Conservation (phyloP, 2,797 vertebrate genomes). For the Sebastes goodei region DNA sequence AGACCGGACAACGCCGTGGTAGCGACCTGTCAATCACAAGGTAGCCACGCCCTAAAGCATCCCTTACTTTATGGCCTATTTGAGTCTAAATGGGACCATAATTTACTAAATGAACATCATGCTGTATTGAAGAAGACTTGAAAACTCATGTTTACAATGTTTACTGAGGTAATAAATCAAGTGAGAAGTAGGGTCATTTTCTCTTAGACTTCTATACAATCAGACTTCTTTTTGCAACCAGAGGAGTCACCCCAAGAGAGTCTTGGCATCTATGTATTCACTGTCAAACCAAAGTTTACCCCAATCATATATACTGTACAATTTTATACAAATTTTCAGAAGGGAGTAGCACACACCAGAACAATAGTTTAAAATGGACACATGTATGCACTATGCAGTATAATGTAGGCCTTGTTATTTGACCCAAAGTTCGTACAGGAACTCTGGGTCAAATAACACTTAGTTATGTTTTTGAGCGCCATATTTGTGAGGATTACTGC, state of each 20-base stretch:
- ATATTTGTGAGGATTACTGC: neutral
- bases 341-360: neutral
- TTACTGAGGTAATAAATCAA: too few relatives aligned
- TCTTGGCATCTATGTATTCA: neutral
- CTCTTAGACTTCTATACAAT: too few relatives aligned
- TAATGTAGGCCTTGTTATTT: neutral
- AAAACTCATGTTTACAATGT: too few relatives aligned
- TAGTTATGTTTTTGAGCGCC: neutral
- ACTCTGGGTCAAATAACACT: neutral
- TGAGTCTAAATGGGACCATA: too few relatives aligned
- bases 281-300: conserved; percentile 2
- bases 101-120: too few relatives aligned
- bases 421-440: neutral
- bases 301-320: neutral
- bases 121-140: too few relatives aligned
- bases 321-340: neutral
- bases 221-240: neutral
- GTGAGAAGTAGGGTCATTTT: too few relatives aligned
- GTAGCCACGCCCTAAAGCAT: too few relatives aligned
- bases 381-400: neutral
- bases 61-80: too few relatives aligned
- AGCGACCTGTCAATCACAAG: too few relatives aligned
- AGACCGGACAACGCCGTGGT: too few relatives aligned
- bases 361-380: neutral
- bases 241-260: neutral